A percentile compares a stretch with the other conserved stretches of the same genome.
phyloP scores from a whole-genome alignment of 2,888 invertebrate species.

The Amphimallon solstitiale region DNA sequence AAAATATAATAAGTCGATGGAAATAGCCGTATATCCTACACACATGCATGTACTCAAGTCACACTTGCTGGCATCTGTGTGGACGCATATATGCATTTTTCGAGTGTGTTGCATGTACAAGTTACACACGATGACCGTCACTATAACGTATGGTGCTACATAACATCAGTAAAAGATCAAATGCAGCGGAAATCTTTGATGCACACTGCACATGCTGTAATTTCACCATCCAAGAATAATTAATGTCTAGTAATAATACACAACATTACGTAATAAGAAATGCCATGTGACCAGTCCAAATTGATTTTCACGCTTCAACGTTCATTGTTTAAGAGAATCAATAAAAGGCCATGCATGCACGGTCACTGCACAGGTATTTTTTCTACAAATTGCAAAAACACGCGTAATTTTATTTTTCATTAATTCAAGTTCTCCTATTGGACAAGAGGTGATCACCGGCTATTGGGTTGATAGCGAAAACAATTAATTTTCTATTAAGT shows the following conservation, averaged over 20 bases:
- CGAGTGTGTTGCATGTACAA: no score
- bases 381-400: slow-evolving; percentile 9
- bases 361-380: neutral
- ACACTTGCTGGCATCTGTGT: no score
- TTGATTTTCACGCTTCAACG: slow-evolving; percentile 2
- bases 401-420: slow-evolving; percentile 24
- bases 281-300: neutral
- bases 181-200: slow-evolving; percentile 23
- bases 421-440: slow-evolving; percentile 14
- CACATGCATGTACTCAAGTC: no score
- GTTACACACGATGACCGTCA: no score
- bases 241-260: slow-evolving; percentile 23
- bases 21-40: no score
- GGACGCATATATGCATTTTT: no score
- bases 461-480: slow-evolving; percentile 3
- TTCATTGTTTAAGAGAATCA: neutral
- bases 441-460: neutral
- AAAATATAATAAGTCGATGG: no score
- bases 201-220: neutral
- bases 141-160: neutral
- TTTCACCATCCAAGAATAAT: slow-evolving; percentile 13
- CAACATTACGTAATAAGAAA: slow-evolving; percentile 17
- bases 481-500: neutral
- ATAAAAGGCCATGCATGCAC: no score
- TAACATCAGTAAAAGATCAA: slow-evolving; percentile 11